Conservation (phyloP, 2,888 invertebrate species). For the Hipparchia sbordonii region DNA sequence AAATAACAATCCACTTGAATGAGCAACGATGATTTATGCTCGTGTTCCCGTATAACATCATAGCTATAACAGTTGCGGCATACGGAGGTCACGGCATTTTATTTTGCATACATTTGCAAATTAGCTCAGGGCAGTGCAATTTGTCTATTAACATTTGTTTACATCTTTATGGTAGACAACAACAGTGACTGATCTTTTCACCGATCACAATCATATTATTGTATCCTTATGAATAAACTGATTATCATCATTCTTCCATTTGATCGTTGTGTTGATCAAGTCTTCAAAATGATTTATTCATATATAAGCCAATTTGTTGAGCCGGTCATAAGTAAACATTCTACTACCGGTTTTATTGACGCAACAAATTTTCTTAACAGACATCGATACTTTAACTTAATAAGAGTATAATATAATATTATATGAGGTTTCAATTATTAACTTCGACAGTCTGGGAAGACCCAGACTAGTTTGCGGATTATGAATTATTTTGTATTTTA, state of each 20-base stretch:
- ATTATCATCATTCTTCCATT: not conserved
- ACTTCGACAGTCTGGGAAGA: too few species aligned
- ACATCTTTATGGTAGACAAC: not conserved
- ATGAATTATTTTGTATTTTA: too few species aligned
- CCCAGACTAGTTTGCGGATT: too few species aligned
- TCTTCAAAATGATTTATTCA: too few species aligned
- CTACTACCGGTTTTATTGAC: too few species aligned
- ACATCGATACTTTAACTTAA: too few species aligned
- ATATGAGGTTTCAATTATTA: too few species aligned
- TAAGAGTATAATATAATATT: too few species aligned
- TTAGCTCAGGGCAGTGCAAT: slow-evolving; percentile 23
- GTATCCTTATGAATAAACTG: not conserved
- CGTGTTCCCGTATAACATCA: slow-evolving; percentile 22
- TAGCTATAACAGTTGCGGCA: slow-evolving; percentile 12
- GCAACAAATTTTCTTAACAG: too few species aligned
- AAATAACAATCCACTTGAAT: slow-evolving; percentile 44
- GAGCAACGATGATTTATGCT: slow-evolving; percentile 44
- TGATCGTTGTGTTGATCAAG: not conserved
- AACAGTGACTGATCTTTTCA: not conserved
- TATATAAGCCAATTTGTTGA: too few species aligned
- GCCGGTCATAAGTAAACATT: too few species aligned
- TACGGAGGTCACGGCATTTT: slow-evolving; percentile 25
- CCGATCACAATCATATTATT: not conserved
- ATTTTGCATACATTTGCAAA: slow-evolving; percentile 34
- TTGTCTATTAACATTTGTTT: slow-evolving; percentile 27